Evolutionary conservation across 2,888 invertebrate species (phyloP).

Genomic region (Laspeyria flexula): DNA sequence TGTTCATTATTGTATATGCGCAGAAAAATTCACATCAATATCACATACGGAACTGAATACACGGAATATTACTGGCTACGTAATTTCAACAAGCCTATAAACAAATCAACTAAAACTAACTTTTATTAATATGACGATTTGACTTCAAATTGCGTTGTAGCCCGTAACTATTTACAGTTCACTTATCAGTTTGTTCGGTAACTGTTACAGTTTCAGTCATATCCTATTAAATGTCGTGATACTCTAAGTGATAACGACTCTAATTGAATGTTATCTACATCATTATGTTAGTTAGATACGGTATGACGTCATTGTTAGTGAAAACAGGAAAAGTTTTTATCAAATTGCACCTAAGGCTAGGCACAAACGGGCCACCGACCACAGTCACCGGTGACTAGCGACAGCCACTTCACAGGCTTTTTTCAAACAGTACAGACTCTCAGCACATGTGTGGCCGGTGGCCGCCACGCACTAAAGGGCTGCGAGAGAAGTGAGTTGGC

Average conservation of each 20-base stretch:
- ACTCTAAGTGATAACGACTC: constrained; percentile 35
- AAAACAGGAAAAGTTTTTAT: not conserved
- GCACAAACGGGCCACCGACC: too few relatives aligned
- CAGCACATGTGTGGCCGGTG: too few relatives aligned
- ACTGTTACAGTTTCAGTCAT: constrained; percentile 29
- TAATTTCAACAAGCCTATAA: too few relatives aligned
- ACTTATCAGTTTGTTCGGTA: constrained; percentile 43
- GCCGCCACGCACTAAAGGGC: too few relatives aligned
- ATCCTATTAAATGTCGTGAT: constrained; percentile 33
- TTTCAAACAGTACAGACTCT: too few relatives aligned
- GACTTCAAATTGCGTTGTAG: constrained; percentile 4
- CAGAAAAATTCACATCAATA: too few relatives aligned
- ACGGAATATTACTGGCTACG: too few relatives aligned
- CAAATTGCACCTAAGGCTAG: not conserved
- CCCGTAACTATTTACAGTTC: constrained; percentile 32
- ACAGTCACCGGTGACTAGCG: too few relatives aligned
- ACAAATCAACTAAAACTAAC: constrained; percentile 12
- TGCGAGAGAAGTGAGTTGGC: too few relatives aligned
- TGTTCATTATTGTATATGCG: too few relatives aligned
- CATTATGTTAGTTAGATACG: constrained; percentile 25
- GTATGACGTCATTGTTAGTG: constrained; percentile 31
- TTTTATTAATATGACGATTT: constrained; percentile 4
- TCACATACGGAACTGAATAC: constrained; percentile 14
- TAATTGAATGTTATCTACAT: constrained; percentile 37
- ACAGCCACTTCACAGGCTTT: too few relatives aligned